Evolutionary conservation across 2,113 vertebrate genomes (phyloP).

Genomic region (Ailuropoda melanoleuca): DNA sequence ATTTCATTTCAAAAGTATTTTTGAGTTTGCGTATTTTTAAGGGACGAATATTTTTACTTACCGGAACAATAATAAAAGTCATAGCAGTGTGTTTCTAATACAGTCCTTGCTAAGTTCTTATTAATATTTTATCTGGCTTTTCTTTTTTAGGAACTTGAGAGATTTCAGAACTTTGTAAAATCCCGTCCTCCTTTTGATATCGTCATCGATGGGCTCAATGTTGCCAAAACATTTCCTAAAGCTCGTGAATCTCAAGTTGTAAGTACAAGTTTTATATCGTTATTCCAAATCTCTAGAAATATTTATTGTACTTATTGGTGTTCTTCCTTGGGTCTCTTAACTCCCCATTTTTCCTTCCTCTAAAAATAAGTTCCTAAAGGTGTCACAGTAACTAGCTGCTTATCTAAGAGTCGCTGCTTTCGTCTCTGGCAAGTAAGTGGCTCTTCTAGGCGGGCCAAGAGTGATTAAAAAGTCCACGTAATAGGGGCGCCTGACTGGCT

Average conservation of each 20-base stretch:
- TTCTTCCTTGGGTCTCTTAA: conserved; percentile 1
- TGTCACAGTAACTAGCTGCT: background rate
- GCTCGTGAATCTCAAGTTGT: conserved; percentile 88
- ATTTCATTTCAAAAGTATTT: conserved; percentile 23
- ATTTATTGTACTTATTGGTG: background rate
- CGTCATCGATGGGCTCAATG: conserved; percentile 95
- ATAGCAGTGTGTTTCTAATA: conserved; percentile 46
- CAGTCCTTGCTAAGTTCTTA: conserved; percentile 36
- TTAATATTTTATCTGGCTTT: conserved; percentile 10
- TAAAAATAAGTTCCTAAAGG: conserved; percentile 27
- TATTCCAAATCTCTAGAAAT: conserved; percentile 27
- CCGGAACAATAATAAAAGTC: conserved; percentile 1
- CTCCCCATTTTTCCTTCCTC: background rate
- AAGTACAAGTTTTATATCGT: conserved; percentile 81
- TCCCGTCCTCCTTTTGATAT: conserved; percentile 90
- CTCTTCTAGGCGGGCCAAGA: background rate
- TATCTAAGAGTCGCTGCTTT: conserved; percentile 1
- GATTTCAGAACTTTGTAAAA: conserved; percentile 91
- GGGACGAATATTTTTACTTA: background rate
- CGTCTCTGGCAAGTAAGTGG: background rate
- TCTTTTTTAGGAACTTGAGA: conserved; percentile 90
- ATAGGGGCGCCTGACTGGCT: background rate
- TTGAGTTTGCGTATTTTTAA: background rate
- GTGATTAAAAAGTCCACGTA: background rate
- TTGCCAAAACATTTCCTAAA: conserved; percentile 85